Evolutionary conservation across 2,113 vertebrate genomes (phyloP).

Genomic region (Elephantulus edwardii): DNA sequence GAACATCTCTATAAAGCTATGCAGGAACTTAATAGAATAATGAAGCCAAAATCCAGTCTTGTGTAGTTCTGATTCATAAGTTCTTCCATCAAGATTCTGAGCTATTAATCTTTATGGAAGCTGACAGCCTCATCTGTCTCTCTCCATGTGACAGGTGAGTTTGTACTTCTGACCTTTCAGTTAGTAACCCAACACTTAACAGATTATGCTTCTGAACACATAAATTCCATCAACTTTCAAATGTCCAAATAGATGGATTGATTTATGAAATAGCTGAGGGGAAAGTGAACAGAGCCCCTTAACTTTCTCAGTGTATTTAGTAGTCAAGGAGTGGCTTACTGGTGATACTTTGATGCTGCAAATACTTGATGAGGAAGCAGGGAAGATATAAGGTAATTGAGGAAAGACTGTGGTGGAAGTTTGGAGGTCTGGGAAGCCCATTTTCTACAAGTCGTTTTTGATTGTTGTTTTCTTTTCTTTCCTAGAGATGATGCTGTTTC

Average conservation of each 20-base stretch:
- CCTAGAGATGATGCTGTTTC: too few relatives aligned
- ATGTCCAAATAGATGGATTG: background rate
- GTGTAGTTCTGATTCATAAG: too few relatives aligned
- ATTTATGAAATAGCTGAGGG: background rate
- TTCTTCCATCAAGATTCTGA: too few relatives aligned
- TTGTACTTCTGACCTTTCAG: too few relatives aligned
- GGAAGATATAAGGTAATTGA: accelerated
- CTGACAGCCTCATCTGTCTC: too few relatives aligned
- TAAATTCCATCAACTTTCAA: background rate
- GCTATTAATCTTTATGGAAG: too few relatives aligned
- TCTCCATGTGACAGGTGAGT: too few relatives aligned
- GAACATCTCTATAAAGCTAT: too few relatives aligned
- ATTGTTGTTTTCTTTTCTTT: too few relatives aligned
- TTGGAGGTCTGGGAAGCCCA: background rate
- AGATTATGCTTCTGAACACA: too few relatives aligned
- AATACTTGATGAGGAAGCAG: background rate
- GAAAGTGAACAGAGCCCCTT: background rate
- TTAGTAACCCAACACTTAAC: too few relatives aligned
- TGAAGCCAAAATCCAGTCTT: too few relatives aligned
- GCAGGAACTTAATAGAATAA: background rate
- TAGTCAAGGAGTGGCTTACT: background rate
- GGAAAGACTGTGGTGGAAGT: accelerated
- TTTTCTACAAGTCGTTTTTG: accelerated
- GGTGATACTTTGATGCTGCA: background rate
- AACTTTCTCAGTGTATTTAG: background rate